Percentiles rank a stretch among this genome's conserved stretches.
Conservation (phyloP, 1,140 invertebrate genomes). For the Megalopta genalis region DNA sequence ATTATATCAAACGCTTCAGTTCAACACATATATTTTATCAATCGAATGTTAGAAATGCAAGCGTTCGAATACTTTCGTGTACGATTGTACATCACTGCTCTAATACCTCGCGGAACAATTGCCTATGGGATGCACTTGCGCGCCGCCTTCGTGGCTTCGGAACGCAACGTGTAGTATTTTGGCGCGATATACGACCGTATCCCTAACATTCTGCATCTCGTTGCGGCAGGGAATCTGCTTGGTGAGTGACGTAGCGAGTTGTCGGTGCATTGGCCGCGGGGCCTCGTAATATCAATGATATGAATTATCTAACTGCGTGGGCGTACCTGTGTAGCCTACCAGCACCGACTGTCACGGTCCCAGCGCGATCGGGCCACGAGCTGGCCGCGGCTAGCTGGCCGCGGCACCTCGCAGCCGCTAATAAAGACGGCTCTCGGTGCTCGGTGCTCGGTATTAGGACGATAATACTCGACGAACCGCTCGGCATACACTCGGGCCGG, state of each 20-base stretch:
- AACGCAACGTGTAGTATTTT: no score
- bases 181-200: no score
- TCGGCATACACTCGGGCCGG: not conserved
- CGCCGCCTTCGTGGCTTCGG: no score
- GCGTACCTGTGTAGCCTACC: slow-evolving; percentile 58
- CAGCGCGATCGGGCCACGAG: not conserved
- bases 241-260: slow-evolving; percentile 45
- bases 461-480: slow-evolving; percentile 46
- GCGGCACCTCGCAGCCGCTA: slow-evolving; percentile 10
- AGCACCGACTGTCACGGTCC: not conserved
- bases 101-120: no score
- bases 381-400: no score
- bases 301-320: slow-evolving; percentile 67
- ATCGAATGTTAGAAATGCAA: no score
- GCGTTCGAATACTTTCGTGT: no score
- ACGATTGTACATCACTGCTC: no score
- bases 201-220: slow-evolving; percentile 22
- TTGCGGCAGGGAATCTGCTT: slow-evolving; percentile 16
- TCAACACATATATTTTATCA: no score
- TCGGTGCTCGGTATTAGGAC: slow-evolving; percentile 62
- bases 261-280: slow-evolving; percentile 49
- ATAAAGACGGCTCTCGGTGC: slow-evolving; percentile 48
- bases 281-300: slow-evolving; percentile 57
- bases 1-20: no score
- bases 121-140: no score